Percentiles rank a stretch among this genome's conserved stretches.
Conservation (phyloP, 1,140 invertebrate genomes). For the Plodia interpunctella region DNA sequence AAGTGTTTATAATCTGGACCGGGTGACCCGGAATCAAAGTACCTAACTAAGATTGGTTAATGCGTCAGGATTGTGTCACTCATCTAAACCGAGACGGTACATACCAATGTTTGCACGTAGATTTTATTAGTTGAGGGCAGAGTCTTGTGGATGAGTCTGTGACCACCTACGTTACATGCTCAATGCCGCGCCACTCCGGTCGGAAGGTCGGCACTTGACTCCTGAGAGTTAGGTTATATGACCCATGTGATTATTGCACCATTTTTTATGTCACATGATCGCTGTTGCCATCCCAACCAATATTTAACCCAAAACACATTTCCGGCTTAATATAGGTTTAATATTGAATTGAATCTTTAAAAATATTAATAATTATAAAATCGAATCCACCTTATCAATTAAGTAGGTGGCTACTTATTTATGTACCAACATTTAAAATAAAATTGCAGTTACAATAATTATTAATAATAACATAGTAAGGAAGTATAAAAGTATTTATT, state of each 20-base stretch:
- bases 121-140: slow-evolving; percentile 56
- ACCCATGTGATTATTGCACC: too few species aligned
- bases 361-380: too few species aligned
- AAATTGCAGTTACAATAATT: neutral
- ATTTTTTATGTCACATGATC: neutral
- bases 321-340: too few species aligned
- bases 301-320: neutral
- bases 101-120: slow-evolving; percentile 55
- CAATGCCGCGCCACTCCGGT: slow-evolving; percentile 11
- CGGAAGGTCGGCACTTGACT: neutral
- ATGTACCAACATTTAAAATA: neutral
- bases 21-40: slow-evolving; percentile 38
- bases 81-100: slow-evolving; percentile 58
- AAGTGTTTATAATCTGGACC: neutral
- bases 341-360: too few species aligned
- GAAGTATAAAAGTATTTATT: too few species aligned
- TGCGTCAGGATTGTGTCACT: slow-evolving; percentile 70
- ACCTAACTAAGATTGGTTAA: slow-evolving; percentile 60
- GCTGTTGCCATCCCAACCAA: neutral
- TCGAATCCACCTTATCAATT: too few species aligned
- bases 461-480: neutral
- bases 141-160: slow-evolving; percentile 47
- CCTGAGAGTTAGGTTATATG: slow-evolving; percentile 8
- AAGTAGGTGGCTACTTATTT: too few species aligned
- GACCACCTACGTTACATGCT: slow-evolving; percentile 32